These are phyloP conservation scores for Glaucomys volans DNA, from an alignment of 2,113 vertebrate genomes.

Conservation along the genomic window DNA sequence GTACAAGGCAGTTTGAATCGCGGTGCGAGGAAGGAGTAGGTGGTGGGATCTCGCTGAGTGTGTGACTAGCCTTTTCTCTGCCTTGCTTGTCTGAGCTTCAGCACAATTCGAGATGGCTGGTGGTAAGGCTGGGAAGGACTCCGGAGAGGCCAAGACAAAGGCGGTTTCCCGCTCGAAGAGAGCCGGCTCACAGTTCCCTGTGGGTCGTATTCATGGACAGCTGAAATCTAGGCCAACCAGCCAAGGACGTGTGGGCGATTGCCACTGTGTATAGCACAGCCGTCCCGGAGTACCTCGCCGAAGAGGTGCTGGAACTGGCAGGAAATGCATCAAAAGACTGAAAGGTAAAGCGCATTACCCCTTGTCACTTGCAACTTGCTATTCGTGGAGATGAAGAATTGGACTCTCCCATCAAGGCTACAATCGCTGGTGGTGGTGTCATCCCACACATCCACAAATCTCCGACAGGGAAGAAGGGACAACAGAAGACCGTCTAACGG, in stretches of 20 bases:
- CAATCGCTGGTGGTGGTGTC: slow-evolving; percentile 98
- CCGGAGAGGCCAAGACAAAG: too few relatives aligned
- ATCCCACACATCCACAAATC: slow-evolving; percentile 99
- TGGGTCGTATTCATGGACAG: slow-evolving; percentile 98
- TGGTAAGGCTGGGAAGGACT: too few relatives aligned
- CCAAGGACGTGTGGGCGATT: slow-evolving; percentile 97
- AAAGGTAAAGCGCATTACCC: slow-evolving; percentile 98
- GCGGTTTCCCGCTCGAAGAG: too few relatives aligned
- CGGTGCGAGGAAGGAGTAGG: too few relatives aligned
- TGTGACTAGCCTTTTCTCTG: too few relatives aligned
- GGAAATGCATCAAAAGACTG: slow-evolving; percentile 99
- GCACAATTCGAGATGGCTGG: too few relatives aligned
- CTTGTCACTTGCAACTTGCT: slow-evolving; percentile 97
- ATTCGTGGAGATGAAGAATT: slow-evolving; percentile 98
- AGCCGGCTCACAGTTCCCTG: too few relatives aligned
- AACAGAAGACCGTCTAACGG: slow-evolving; percentile 98
- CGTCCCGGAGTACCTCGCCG: slow-evolving; percentile 97
- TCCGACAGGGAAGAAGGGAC: slow-evolving; percentile 99
- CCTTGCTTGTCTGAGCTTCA: too few relatives aligned
- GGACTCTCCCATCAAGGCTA: slow-evolving; percentile 98
- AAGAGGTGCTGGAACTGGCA: slow-evolving; percentile 97
- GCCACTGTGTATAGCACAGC: slow-evolving; percentile 98
- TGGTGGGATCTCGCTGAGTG: too few relatives aligned
- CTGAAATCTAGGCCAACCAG: slow-evolving; percentile 98
- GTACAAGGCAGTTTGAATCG: too few relatives aligned